Percentiles rank a stretch among this genome's conserved stretches.
Evolutionary conservation across 2,113 vertebrate species (phyloP).

Genomic region (Atractosteus spatula): DNA sequence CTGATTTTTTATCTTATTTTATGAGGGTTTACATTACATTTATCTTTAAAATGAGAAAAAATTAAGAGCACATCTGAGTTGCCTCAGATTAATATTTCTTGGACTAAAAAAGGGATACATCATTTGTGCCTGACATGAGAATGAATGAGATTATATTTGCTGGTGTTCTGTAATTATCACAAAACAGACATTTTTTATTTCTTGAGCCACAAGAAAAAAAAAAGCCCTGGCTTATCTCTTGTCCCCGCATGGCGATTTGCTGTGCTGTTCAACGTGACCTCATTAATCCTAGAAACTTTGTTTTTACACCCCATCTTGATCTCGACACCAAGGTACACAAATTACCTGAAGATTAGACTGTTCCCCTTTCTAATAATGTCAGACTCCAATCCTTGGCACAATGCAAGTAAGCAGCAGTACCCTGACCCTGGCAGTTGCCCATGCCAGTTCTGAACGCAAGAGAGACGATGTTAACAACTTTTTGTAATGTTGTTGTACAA

Average conservation of each 20-base stretch:
- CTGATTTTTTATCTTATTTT: background rate
- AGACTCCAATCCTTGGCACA: background rate
- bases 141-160: constrained; percentile 20
- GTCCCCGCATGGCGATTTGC: background rate
- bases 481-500: too few relatives aligned
- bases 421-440: background rate
- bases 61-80: constrained; percentile 9
- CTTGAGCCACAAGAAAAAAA: background rate
- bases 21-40: background rate
- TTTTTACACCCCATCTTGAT: background rate
- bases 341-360: background rate
- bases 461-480: too few relatives aligned
- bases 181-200: constrained; percentile 14
- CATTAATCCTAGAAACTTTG: background rate
- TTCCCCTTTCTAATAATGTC: background rate
- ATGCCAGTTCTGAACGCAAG: background rate
- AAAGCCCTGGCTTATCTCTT: background rate
- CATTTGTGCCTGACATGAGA: constrained; percentile 9
- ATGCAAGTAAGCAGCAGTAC: background rate
- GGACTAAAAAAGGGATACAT: background rate
- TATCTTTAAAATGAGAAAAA: background rate
- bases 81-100: background rate
- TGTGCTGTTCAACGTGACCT: background rate
- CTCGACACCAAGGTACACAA: background rate
- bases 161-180: constrained; percentile 17